These are phyloP conservation scores for Prionchulus punctatus DNA, from an alignment of 2,888 invertebrate species.

Conservation along the genomic window DNA sequence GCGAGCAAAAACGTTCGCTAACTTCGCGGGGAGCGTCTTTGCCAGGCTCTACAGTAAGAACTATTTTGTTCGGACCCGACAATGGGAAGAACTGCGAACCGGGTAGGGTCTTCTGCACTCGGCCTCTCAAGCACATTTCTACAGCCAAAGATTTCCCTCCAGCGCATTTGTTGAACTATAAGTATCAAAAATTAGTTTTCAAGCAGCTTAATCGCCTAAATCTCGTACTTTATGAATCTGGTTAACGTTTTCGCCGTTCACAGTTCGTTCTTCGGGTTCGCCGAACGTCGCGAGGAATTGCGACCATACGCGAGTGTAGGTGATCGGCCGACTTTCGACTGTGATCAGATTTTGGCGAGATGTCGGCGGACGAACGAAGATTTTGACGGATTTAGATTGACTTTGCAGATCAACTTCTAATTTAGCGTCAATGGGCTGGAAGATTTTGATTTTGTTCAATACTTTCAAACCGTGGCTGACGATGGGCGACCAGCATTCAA, in stretches of 20 bases:
- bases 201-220: neutral
- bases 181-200: neutral
- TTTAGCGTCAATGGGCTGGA: constrained; percentile 19
- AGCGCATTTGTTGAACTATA: constrained; percentile 12
- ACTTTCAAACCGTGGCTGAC: constrained; percentile 21
- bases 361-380: neutral
- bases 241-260: constrained; percentile 15
- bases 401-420: constrained; percentile 8
- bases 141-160: constrained; percentile 16
- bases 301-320: constrained; percentile 18
- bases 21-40: constrained; percentile 1
- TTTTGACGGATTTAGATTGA: constrained; percentile 8
- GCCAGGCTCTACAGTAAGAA: constrained; percentile 6
- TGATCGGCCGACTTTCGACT: constrained; percentile 16
- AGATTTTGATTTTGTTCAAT: constrained; percentile 16
- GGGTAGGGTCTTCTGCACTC: constrained; percentile 7
- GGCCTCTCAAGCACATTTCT: constrained; percentile 8
- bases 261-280: constrained; percentile 20
- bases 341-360: neutral
- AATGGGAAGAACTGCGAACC: constrained; percentile 9
- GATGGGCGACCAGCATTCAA: constrained; percentile 17
- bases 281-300: constrained; percentile 16
- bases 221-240: constrained; percentile 10
- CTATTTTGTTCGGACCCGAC: constrained; percentile 12
- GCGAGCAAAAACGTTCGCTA: neutral